Conservation (phyloP, 1,140 invertebrate genomes). For the Trichonephila clavipes region DNA sequence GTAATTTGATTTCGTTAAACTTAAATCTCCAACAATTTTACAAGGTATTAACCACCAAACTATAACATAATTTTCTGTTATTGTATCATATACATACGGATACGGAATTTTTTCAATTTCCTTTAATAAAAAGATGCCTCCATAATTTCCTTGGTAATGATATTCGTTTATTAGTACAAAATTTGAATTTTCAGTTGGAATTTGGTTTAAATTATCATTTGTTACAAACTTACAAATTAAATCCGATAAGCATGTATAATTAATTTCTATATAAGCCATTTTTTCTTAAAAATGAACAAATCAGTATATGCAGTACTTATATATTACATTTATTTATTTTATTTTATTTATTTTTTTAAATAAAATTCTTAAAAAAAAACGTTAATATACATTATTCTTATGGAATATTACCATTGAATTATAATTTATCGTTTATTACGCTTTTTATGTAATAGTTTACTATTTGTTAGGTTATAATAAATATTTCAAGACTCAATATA, state of each 20-base stretch:
- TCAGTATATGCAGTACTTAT: too few species aligned
- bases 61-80: not conserved
- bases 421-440: too few species aligned
- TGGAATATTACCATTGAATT: too few species aligned
- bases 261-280: not conserved
- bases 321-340: too few species aligned
- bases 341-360: too few species aligned
- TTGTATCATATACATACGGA: not conserved
- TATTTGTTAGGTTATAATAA: too few species aligned
- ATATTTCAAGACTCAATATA: too few species aligned
- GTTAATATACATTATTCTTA: too few species aligned
- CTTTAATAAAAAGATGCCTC: not conserved
- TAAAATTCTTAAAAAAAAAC: too few species aligned
- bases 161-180: constrained; percentile 10
- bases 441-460: too few species aligned
- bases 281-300: not conserved
- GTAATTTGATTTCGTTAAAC: constrained; percentile 29
- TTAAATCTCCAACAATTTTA: constrained; percentile 8
- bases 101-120: not conserved
- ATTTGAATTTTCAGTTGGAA: not conserved
- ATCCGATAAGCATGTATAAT: not conserved
- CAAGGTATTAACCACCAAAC: constrained; percentile 3
- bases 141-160: not conserved
- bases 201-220: not conserved
- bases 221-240: constrained; percentile 14